Percentiles rank a stretch among this genome's conserved stretches.
phyloP scores from a whole-genome alignment of 2,113 vertebrate genomes.

The Periophthalmodon schlosseri region DNA sequence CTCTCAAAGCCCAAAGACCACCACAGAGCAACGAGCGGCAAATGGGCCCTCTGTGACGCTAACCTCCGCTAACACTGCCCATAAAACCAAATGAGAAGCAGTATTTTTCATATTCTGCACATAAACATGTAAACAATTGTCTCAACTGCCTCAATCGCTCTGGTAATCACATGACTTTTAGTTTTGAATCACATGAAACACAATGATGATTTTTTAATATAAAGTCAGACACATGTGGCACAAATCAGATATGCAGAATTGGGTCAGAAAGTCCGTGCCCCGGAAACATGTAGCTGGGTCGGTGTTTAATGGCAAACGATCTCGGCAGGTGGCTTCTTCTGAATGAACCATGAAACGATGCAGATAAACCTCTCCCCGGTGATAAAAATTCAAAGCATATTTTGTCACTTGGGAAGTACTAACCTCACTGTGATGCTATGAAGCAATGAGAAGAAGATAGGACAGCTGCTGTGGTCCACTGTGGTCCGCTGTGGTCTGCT shows the following conservation, averaged over 20 bases:
- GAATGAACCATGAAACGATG: constrained; percentile 33
- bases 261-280: background rate
- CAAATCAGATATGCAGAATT: constrained; percentile 33
- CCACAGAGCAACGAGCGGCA: constrained; percentile 31
- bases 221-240: constrained; percentile 35
- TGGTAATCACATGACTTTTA: background rate
- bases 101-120: constrained; percentile 10
- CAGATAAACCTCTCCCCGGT: background rate
- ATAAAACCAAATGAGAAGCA: constrained; percentile 1
- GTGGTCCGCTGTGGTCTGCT: no score
- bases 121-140: constrained; percentile 8
- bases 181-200: background rate
- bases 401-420: background rate
- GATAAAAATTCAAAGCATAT: constrained; percentile 20
- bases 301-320: constrained; percentile 10
- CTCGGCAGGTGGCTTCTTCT: constrained; percentile 36
- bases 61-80: constrained; percentile 28
- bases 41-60: constrained; percentile 32
- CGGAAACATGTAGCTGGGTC: constrained; percentile 8
- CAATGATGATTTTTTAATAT: background rate
- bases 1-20: constrained; percentile 49
- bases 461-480: background rate
- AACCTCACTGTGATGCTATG: background rate
- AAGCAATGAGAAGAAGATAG: background rate
- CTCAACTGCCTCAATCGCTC: background rate